Evolutionary conservation across 2,888 invertebrate genomes (phyloP), one percentile per base, ranked within the genome.

Genomic region (Troglohyphantes excavatus): DNA sequence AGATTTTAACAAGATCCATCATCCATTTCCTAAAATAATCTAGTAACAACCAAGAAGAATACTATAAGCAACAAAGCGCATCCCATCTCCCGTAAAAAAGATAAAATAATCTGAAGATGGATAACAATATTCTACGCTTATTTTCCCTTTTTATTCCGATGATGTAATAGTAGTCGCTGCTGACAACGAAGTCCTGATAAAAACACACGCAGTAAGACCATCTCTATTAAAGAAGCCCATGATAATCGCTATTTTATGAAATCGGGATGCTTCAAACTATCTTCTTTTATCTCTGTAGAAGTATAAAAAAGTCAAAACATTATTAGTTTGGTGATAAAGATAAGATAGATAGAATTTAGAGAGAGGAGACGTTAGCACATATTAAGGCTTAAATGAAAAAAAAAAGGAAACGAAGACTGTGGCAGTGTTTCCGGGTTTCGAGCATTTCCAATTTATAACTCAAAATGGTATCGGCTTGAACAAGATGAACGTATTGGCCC

Each of bases 291-390:
- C 61, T 61, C 29, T 7, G 7, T 26, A n/a, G 13, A 65, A 65
- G 63, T 63, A 83, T 70, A 26, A 72, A 82, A 70, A 70, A 61
- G 39, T 19, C 26, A 27, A 65, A 73, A 33, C 46, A n/a, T 83
- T 83, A 83, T 73, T 65, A 43, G 70, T 27, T 73, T 63, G 33
- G 21, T 63, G 73, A 83, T 83, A 73, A 63, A 83, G 83, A 83
- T 83, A 83, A 72, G 73, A 83, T 72, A 83, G 63, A 23, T n/a
- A 53, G 39, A 39, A 39, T 39, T 39, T 39, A 21, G 65, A 29
- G 33, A 65, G 43, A 43, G 7, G 78, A 21, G 63, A 78, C 39
- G 33, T 65, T 63, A 78, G 23, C 33, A 26, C 65, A 29, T 46
- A 26, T 59, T 68, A 23, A 27, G 33, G 19, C 29, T 19, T 72